Conservation (phyloP, 2,888 invertebrate species). For the Melangyna quadrimaculata region DNA sequence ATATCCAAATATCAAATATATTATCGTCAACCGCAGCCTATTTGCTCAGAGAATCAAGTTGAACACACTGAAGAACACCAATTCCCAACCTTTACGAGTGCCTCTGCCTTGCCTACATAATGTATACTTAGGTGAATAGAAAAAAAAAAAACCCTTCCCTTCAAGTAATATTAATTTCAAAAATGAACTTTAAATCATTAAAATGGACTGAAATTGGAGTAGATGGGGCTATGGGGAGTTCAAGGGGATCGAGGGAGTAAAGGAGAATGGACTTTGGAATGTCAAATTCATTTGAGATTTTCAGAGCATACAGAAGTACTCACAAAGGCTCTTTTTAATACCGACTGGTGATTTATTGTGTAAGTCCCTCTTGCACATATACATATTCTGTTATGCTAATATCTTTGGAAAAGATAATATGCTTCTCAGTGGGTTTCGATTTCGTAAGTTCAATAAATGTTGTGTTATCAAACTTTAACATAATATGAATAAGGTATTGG, state of each 20-base stretch:
- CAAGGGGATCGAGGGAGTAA: too few relatives aligned
- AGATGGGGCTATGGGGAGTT: neutral
- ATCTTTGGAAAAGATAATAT: neutral
- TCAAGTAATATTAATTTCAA: slow-evolving; percentile 61
- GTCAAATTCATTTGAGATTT: slow-evolving; percentile 60
- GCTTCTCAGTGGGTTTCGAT: neutral
- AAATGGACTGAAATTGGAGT: slow-evolving; percentile 8
- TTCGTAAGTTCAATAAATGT: neutral
- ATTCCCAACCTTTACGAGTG: neutral
- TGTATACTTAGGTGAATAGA: neutral
- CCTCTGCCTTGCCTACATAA: neutral
- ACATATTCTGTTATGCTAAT: neutral
- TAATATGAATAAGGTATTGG: neutral
- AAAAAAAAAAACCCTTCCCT: neutral
- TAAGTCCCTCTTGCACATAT: neutral
- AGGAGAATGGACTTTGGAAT: neutral
- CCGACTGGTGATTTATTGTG: neutral
- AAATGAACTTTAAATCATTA: slow-evolving; percentile 66
- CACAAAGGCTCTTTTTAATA: neutral
- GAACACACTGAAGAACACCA: slow-evolving; percentile 33
- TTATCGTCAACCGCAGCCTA: slow-evolving; percentile 70
- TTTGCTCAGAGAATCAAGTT: slow-evolving; percentile 61
- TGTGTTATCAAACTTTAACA: neutral
- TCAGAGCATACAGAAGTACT: neutral
- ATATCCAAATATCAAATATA: slow-evolving; percentile 61